Evolutionary conservation across 2,113 vertebrate genomes (phyloP), one percentile per base, ranked within the genome.

Genomic region (Dipodomys stephensi): DNA sequence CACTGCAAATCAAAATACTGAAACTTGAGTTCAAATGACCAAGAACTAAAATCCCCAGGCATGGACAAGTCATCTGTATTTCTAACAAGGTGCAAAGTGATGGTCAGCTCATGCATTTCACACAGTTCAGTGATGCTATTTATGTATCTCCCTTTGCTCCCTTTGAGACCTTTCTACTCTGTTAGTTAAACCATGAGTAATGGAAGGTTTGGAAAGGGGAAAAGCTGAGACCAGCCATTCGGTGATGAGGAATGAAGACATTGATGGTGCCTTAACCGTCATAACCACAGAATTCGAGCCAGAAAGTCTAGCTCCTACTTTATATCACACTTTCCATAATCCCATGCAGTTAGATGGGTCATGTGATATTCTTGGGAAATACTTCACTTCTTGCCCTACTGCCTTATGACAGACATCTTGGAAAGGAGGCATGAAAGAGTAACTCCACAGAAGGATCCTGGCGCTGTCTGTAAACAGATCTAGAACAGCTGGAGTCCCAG

Each of bases 311-410:
- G 35, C 46, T 92, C 72, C 95, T 95, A 89, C 84, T 71, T 30
- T 49, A 93, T 89, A 97, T 93, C 89, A 94, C 81, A 95, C 95
- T 96, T 96, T 25, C 93, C n/a, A 84, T 15, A 25, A 53, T 39
- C 64, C 69, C 69, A 4, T 9, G 86, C 13, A 25, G 44, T 44
- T n/a, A 0, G 3, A 10, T 10, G 18, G 22, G 35, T 16, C 79
- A 30, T 16, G 15, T 62, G 78, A 57, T 32, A 65, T 53, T 64
- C 49, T 67, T 6, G 27, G 49, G 49, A 35, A 39, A 30, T 13
- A 15, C 16, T 30, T 11, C 9, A 0, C 25, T 53, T 64, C 35
- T 28, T 13, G 39, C n/a, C 32, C 16, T 62, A 2, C 28, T 25
- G 12, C 64, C 25, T 15, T 0, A 22, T 10, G 49, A 49, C 28